Base-by-base conservation (phyloP, 2,888 invertebrate species). In the Ashinkailepas kermadecensis region DNA sequence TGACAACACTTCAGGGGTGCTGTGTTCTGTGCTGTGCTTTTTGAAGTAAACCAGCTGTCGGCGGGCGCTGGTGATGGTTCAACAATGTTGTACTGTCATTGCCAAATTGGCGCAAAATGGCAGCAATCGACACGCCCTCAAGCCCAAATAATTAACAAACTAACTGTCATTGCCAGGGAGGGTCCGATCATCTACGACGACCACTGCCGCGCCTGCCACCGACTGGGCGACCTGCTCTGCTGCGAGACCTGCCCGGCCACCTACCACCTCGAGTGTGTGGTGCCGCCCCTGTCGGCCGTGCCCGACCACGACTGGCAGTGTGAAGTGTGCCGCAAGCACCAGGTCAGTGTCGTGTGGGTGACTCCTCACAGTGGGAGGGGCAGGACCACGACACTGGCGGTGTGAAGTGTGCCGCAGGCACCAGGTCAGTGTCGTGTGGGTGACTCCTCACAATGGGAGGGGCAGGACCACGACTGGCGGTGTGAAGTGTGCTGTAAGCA, bases 171-270 rank as follows among this genome's bases (percentile, higher is more conserved):
- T 7, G 25, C 9, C 74, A 95, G 95, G 89, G 97, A 97, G 91
- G 97, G 97, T 90, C 90, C 88, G 86, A 94, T 95, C 88, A 93
- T 93, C 87, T 95, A 96, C 88, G 96, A 96, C 88, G 96, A 96
- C 88, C 95, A 96, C 87, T 96, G 96, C 86, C 90, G 96, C 84
- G 93, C 94, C 57, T 97, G 97, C 86, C 96, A 96, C 88, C 92
- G 95, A 83, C 89, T 96, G 9, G 99, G 99, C 57, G 97, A 98
- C 88, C 89, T 99, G 81, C 89, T 99, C 18, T 98, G 98, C 87
- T 99, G 99, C 88, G 99, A 99, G 89, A 96, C 96, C 7, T 99
- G 99, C 87, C 96, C 99, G 39, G 99, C 99, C 58, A 97, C 98
- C 54, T 99, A 96, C 88, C 99, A 99, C 88, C 90, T 99, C 86